phyloP scores from a whole-genome alignment of 2,113 vertebrate species.

The Oophaga pumilio region DNA sequence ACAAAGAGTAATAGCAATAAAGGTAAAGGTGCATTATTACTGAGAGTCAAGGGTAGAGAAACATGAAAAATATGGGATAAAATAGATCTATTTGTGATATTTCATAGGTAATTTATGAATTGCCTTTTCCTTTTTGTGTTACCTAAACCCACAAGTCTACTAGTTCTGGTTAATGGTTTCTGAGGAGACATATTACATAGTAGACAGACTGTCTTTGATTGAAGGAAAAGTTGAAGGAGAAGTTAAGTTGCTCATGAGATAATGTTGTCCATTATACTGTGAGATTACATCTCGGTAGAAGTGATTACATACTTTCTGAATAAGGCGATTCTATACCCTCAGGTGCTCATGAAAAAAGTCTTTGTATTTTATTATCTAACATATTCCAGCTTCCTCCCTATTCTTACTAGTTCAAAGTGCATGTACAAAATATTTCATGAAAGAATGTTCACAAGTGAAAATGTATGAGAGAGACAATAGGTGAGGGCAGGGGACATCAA shows the following conservation, averaged over 20 bases:
- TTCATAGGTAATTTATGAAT: neutral
- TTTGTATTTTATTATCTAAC: slow-evolving; percentile 51
- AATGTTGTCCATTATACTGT: slow-evolving; percentile 41
- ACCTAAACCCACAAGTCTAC: neutral
- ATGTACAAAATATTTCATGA: neutral
- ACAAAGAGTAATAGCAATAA: no score
- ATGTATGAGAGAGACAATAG: neutral
- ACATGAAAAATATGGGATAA: no score
- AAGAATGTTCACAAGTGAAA: neutral
- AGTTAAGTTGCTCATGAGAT: slow-evolving; percentile 34
- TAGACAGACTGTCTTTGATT: slow-evolving; percentile 30
- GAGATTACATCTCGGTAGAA: slow-evolving; percentile 45
- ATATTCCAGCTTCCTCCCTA: slow-evolving; percentile 23
- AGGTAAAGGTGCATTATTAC: no score
- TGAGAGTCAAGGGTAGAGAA: no score
- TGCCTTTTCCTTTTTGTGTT: neutral
- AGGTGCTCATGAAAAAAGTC: slow-evolving; percentile 39
- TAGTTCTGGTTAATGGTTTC: neutral
- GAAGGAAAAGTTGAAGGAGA: slow-evolving; percentile 7
- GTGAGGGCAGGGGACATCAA: neutral
- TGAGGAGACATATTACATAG: slow-evolving; percentile 6
- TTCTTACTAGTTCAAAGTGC: slow-evolving; percentile 29
- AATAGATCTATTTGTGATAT: neutral
- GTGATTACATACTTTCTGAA: slow-evolving; percentile 55
- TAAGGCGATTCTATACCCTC: slow-evolving; percentile 47